Conservation (phyloP, 2,113 vertebrate species). For the Damaliscus lunatus region DNA sequence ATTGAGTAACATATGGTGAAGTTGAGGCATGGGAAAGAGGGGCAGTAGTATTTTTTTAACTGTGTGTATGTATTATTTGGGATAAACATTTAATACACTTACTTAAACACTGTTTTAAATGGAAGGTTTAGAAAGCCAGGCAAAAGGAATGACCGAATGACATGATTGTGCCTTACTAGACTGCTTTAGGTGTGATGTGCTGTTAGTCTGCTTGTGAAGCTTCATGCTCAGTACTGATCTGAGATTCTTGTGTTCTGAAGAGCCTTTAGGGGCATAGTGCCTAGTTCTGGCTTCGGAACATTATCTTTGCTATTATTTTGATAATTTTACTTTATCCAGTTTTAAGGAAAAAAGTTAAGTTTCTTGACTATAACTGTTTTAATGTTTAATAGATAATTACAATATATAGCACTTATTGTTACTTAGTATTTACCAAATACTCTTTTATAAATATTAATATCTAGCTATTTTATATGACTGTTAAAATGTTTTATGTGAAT, state of each 20-base stretch:
- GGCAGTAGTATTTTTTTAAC: neutral
- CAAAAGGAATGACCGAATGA: neutral
- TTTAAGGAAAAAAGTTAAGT: slow-evolving; percentile 8
- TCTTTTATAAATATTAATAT: neutral
- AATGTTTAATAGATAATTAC: neutral
- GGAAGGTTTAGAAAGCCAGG: neutral
- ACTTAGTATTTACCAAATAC: neutral
- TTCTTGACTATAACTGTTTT: neutral
- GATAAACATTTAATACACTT: neutral
- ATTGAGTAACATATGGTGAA: neutral
- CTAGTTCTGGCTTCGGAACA: neutral
- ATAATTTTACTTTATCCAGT: neutral
- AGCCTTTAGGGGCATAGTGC: neutral
- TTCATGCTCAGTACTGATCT: neutral
- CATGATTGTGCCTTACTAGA: neutral
- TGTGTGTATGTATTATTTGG: neutral
- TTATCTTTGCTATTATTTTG: slow-evolving; percentile 10
- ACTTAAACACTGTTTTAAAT: neutral
- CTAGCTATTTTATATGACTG: neutral
- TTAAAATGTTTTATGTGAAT: slow-evolving; percentile 5
- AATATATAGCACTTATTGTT: neutral
- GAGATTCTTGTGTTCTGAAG: neutral
- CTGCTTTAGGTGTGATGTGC: neutral
- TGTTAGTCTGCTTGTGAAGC: neutral
- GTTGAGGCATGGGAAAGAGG: neutral